Evolutionary conservation across 2,113 vertebrate genomes (phyloP).

Genomic region (Grammomys surdaster): DNA sequence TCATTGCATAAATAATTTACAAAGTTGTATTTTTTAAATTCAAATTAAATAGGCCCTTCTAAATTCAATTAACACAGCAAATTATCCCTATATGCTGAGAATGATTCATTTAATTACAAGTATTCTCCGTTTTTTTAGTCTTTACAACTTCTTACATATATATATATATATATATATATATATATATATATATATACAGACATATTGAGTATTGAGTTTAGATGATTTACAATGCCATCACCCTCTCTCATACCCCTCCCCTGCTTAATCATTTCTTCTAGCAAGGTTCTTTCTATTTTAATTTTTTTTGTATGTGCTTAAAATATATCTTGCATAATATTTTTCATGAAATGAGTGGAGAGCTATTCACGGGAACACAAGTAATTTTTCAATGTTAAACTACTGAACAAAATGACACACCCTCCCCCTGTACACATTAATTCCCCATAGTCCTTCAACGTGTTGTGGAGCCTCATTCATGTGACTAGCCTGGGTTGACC

Average conservation of each 20-base stretch:
- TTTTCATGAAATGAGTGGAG: background rate
- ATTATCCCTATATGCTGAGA: background rate
- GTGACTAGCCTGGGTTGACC: too few species aligned
- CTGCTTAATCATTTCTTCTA: background rate
- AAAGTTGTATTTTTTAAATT: background rate
- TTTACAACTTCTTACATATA: background rate
- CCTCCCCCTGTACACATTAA: background rate
- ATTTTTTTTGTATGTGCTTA: background rate
- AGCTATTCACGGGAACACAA: background rate
- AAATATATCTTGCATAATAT: background rate
- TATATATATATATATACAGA: too few species aligned
- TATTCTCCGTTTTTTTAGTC: background rate
- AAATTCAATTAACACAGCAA: background rate
- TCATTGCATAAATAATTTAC: conserved; percentile 6
- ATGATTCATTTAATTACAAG: background rate
- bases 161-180: too few species aligned
- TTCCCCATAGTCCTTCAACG: background rate
- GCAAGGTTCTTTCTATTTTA: background rate
- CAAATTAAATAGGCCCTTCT: background rate
- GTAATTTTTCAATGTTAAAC: background rate
- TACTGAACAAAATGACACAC: background rate
- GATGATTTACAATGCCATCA: background rate
- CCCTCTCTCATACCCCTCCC: background rate
- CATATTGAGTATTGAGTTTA: background rate
- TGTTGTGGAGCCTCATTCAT: too few species aligned